Conservation (phyloP, 2,797 vertebrate species). For the Taeniopygia guttata region DNA sequence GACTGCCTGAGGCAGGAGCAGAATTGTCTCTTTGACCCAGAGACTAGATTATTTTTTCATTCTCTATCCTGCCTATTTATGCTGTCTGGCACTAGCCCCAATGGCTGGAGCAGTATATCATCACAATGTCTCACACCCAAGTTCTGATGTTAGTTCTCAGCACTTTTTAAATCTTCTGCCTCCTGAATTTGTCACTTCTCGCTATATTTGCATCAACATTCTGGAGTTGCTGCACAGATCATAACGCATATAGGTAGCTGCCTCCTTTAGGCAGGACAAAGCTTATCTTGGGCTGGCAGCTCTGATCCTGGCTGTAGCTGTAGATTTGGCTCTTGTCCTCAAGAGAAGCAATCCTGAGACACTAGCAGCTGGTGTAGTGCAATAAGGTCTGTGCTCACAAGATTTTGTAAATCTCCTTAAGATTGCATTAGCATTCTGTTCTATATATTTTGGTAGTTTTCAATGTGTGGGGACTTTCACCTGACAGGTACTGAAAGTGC, state of each 20-base stretch:
- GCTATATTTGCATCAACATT: neutral
- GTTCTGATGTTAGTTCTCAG: neutral
- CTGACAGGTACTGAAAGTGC: neutral
- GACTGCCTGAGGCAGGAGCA: neutral
- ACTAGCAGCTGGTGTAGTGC: no score
- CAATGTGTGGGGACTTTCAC: neutral
- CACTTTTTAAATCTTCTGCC: neutral
- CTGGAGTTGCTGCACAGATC: neutral
- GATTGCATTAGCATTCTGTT: neutral
- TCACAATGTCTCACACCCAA: neutral
- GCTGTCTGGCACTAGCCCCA: neutral
- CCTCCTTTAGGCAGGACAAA: neutral
- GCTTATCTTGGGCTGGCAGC: neutral
- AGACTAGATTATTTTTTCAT: neutral
- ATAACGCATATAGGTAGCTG: neutral
- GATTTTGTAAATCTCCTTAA: neutral
- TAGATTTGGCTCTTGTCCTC: neutral
- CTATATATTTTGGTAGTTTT: neutral
- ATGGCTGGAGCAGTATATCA: neutral
- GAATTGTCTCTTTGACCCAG: fast-evolving
- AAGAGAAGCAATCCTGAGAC: no score
- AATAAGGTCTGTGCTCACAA: neutral
- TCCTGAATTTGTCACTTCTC: neutral
- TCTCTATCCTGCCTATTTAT: neutral
- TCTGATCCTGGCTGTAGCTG: neutral